Conservation (phyloP, 92 coral and sea anemone genomes). For the Parazoanthus atlanticus region DNA sequence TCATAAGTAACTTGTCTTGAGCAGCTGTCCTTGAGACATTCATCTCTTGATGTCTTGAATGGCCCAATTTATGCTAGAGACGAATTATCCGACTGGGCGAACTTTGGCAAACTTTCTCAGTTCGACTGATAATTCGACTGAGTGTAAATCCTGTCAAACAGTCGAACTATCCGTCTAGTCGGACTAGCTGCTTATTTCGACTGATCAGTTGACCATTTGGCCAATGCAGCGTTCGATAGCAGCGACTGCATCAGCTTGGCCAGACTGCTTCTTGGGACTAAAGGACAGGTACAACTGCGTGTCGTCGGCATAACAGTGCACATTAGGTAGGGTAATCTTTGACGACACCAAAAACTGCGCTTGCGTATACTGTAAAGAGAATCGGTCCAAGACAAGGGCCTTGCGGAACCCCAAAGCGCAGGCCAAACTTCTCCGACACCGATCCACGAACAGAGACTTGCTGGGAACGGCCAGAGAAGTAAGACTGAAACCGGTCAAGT, state of each 20-base stretch:
- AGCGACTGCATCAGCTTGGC: background rate
- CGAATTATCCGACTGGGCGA: no score
- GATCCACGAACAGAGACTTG: background rate
- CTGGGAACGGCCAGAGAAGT: background rate
- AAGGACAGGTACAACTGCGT: background rate
- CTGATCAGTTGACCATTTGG: no score
- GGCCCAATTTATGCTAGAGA: no score
- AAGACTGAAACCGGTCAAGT: conserved; percentile 11
- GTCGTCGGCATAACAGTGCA: background rate
- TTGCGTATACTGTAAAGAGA: background rate
- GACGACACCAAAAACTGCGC: background rate
- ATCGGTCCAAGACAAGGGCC: background rate
- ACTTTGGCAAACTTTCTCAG: no score
- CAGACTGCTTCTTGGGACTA: background rate
- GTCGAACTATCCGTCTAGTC: no score
- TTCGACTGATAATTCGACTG: no score
- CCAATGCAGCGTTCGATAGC: background rate
- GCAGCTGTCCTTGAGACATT: background rate
- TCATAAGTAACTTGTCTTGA: no score
- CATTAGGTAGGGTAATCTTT: background rate
- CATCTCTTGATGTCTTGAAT: background rate
- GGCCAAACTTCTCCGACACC: background rate
- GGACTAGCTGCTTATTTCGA: no score
- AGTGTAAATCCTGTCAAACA: no score
- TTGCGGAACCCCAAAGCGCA: background rate